These are phyloP conservation scores for Mastacembelus armatus DNA, from an alignment of 2,797 vertebrate genomes.

Conservation along the genomic window DNA sequence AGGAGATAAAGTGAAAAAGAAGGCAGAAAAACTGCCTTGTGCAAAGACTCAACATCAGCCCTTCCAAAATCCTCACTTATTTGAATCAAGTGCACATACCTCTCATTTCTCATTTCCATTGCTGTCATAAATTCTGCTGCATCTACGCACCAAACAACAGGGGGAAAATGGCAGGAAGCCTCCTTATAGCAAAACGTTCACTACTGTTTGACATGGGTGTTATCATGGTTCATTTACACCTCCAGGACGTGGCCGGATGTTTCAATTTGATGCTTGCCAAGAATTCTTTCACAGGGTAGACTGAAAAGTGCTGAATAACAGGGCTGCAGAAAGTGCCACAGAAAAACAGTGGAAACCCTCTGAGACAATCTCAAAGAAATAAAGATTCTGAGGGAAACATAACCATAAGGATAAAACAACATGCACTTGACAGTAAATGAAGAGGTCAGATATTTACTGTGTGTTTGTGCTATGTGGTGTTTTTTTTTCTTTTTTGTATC, in stretches of 20 bases:
- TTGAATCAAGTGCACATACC: conserved; percentile 36
- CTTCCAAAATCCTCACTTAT: conserved; percentile 37
- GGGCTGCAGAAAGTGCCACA: conserved; percentile 15
- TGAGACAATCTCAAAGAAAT: neutral
- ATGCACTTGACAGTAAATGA: neutral
- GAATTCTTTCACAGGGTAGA: conserved; percentile 12
- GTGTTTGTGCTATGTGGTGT: neutral
- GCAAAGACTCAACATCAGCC: conserved; percentile 4
- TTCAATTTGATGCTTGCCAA: conserved; percentile 52
- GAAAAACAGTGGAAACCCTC: conserved; percentile 17
- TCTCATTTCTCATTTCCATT: conserved; percentile 42
- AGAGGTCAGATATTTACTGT: neutral
- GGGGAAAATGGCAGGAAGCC: conserved; percentile 2
- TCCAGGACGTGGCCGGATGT: conserved; percentile 48
- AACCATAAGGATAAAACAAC: neutral
- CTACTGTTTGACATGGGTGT: conserved; percentile 54
- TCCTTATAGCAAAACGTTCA: conserved; percentile 27
- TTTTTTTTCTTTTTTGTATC: neutral
- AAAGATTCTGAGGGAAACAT: neutral
- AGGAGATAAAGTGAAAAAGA: conserved; percentile 13
- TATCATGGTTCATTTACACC: conserved; percentile 65
- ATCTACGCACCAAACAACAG: conserved; percentile 9
- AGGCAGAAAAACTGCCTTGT: conserved; percentile 24
- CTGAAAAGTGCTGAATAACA: conserved; percentile 41
- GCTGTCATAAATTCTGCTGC: conserved; percentile 34